phyloP scores from a whole-genome alignment of 2,888 invertebrate species.

The Myathropa florea region DNA sequence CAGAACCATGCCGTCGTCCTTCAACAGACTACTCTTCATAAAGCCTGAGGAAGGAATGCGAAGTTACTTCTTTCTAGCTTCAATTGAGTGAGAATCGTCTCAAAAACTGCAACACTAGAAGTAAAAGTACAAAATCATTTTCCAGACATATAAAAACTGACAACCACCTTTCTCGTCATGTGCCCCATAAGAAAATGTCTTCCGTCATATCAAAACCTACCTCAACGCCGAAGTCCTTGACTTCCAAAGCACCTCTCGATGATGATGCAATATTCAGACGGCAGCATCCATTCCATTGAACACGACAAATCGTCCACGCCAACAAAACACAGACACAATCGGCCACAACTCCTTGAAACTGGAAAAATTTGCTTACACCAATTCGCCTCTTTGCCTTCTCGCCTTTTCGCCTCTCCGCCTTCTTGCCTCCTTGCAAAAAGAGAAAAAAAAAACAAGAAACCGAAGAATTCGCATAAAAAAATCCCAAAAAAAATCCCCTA shows the following conservation, averaged over 20 bases:
- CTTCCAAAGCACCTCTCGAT: slow-evolving; percentile 32
- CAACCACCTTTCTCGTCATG: not conserved
- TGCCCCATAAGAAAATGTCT: no score
- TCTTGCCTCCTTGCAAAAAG: not conserved
- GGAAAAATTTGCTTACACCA: not conserved
- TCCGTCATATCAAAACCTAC: slow-evolving; percentile 35
- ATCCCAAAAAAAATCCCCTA: not conserved
- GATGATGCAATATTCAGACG: slow-evolving; percentile 12
- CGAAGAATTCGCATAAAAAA: not conserved
- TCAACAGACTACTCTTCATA: no score
- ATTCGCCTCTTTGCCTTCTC: not conserved
- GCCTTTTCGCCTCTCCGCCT: not conserved
- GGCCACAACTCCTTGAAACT: not conserved
- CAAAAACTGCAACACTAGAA: no score
- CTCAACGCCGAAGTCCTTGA: slow-evolving; percentile 46
- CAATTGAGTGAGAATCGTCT: no score
- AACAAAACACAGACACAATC: slow-evolving; percentile 2
- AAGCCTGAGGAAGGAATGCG: no score
- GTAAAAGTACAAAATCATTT: no score
- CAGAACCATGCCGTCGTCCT: no score
- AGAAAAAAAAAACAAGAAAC: no score
- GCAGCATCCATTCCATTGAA: slow-evolving; percentile 35
- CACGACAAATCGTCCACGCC: slow-evolving; percentile 29
- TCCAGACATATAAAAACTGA: no score
- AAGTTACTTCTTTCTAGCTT: no score